These are phyloP conservation scores for Tupiocoris notatus DNA, from an alignment of 2,888 invertebrate species.

Conservation along the genomic window DNA sequence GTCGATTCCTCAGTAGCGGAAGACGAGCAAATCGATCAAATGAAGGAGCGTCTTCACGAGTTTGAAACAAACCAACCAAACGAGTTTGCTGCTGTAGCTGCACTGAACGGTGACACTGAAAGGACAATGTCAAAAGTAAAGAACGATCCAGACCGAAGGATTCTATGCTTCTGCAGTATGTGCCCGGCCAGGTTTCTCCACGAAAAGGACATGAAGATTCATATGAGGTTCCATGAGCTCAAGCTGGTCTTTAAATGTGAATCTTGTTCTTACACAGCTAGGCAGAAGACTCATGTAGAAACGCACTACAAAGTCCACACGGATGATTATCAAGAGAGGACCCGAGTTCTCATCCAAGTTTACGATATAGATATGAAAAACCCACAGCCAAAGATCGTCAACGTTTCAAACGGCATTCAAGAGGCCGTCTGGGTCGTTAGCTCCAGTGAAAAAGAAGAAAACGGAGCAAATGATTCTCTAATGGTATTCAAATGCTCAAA, in stretches of 20 bases:
- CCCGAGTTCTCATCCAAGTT: slow-evolving; percentile 65
- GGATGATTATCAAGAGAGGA: slow-evolving; percentile 74
- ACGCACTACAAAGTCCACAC: slow-evolving; percentile 70
- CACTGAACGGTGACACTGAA: slow-evolving; percentile 12
- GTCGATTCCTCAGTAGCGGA: slow-evolving; percentile 66
- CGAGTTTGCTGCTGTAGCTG: background rate
- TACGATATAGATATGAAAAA: slow-evolving; percentile 65
- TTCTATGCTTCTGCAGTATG: slow-evolving; percentile 71
- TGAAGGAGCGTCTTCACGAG: slow-evolving; percentile 44
- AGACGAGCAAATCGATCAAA: slow-evolving; percentile 63
- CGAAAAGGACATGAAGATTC: slow-evolving; percentile 70
- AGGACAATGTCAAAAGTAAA: slow-evolving; percentile 39
- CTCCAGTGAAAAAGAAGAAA: slow-evolving; percentile 51
- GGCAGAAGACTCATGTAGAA: slow-evolving; percentile 66
- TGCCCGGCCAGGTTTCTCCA: slow-evolving; percentile 83
- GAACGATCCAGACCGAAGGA: slow-evolving; percentile 52
- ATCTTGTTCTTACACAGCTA: slow-evolving; percentile 73
- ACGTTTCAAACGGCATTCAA: slow-evolving; percentile 51
- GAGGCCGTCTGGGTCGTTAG: slow-evolving; percentile 53
- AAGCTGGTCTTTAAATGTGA: slow-evolving; percentile 68
- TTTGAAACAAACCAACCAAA: background rate
- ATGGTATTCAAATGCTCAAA: slow-evolving; percentile 58
- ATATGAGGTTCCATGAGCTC: slow-evolving; percentile 68
- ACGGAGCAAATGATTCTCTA: slow-evolving; percentile 46
- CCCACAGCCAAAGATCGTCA: slow-evolving; percentile 63